Evolutionary conservation across 2,113 vertebrate species (phyloP), one percentile per base, ranked within the genome.

Genomic region (Mirounga angustirostris): DNA sequence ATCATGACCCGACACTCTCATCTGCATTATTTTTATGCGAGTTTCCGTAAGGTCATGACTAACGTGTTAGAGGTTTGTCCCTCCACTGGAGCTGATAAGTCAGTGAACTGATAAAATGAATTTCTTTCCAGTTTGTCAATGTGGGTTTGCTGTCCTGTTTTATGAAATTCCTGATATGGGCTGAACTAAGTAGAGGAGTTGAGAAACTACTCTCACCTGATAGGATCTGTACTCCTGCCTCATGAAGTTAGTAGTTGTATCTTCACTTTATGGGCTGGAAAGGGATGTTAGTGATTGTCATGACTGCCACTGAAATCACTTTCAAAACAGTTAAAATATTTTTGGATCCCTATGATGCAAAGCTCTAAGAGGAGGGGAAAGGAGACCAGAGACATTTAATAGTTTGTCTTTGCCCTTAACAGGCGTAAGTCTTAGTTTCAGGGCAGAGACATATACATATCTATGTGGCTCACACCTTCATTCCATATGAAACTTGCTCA

Each of bases 311-410:
- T 28, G 33, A 63, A 63, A 46, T 67, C 52, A 50, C 11, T 83
- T 73, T 50, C 36, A 89, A 88, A 91, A 24, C 76, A 86, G 54
- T 52, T 76, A 46, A 58, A 85, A 46, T 80, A 76, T 84, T 67
- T 90, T 46, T 76, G 46, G 30, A 52, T 11, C 14, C 65, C 11
- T 65, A 1, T 46, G 63, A 40, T 63, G 13, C 2, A 52, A 71
- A 26, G 1, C 19, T 15, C 50, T 73, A n/a, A 80, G 30, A 96
- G 12, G 28, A 87, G 33, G 43, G 15, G 46, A 50, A 80, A 33
- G 19, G 40, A 50, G 40, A 28, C 26, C 28, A 65, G 54, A 65
- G 33, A 78, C 50, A 40, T 52, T 40, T 61, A 52, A 33, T 54
- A 50, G 14, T 28, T 63, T 65, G 4, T 78, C 28, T 88, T 10